These are phyloP conservation scores for Gambusia holbrooki DNA, from an alignment of 2,113 vertebrate species.

Conservation along the genomic window DNA sequence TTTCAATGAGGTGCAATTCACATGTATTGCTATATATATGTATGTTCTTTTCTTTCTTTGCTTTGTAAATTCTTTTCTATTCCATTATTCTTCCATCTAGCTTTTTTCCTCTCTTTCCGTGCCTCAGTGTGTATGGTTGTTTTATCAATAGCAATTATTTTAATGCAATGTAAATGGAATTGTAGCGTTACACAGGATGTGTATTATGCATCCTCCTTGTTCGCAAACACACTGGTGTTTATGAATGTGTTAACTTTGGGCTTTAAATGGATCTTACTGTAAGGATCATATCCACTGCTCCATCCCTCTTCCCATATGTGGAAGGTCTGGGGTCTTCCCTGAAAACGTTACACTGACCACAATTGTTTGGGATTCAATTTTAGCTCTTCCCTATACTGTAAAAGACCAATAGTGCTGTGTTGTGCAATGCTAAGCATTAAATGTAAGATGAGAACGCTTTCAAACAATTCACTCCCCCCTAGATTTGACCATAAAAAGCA, in stretches of 20 bases:
- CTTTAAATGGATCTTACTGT: background rate
- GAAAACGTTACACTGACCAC: background rate
- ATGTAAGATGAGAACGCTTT: background rate
- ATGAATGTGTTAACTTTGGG: constrained; percentile 1
- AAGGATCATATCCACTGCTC: background rate
- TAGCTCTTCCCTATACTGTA: background rate
- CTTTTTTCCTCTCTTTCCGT: too few species aligned
- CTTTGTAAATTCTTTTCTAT: too few species aligned
- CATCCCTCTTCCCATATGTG: background rate
- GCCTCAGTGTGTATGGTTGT: too few species aligned
- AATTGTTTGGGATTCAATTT: background rate
- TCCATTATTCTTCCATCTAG: too few species aligned
- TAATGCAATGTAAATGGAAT: too few species aligned
- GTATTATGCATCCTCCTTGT: too few species aligned
- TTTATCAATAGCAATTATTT: too few species aligned
- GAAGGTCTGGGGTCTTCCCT: background rate
- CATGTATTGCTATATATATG: too few species aligned
- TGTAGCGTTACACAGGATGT: too few species aligned
- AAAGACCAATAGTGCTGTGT: background rate
- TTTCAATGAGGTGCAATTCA: too few species aligned
- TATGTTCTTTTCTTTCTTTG: too few species aligned
- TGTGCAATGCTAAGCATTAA: background rate
- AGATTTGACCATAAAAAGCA: background rate
- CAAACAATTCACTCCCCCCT: background rate
- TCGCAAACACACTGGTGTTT: too few species aligned